Percentiles rank a stretch among this genome's conserved stretches.
Evolutionary conservation across 1,140 invertebrate genomes (phyloP).

Genomic region (Drosophila nebulosa): DNA sequence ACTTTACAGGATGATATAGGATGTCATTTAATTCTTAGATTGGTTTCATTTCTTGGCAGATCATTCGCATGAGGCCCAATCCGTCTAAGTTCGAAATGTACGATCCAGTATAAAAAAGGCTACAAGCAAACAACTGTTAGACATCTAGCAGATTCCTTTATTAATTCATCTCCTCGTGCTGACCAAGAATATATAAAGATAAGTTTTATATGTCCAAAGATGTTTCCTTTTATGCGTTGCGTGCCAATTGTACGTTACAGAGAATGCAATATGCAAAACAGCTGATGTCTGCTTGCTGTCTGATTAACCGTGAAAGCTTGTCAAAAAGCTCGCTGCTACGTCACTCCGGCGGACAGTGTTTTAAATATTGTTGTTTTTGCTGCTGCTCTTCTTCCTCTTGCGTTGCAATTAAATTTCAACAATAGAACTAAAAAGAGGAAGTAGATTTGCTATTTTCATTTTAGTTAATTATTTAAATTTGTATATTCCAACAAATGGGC

Average conservation of each 20-base stretch:
- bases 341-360: background rate
- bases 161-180: no score
- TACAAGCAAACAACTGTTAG: no score
- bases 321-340: constrained; percentile 16
- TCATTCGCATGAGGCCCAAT: no score
- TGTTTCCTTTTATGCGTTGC: no score
- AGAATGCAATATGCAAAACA: background rate
- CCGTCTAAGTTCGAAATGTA: no score
- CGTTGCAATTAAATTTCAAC: background rate
- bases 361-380: background rate
- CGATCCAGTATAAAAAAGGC: no score
- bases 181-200: no score
- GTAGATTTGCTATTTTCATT: constrained; percentile 40
- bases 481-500: constrained; percentile 25
- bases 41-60: no score
- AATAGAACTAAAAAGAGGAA: background rate
- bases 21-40: no score
- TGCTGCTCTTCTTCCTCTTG: background rate
- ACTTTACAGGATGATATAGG: no score
- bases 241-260: background rate
- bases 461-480: constrained; percentile 61
- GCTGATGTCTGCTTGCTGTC: background rate
- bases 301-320: constrained; percentile 5
- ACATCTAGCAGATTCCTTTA: no score
- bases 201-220: no score